Percentiles rank a stretch among this genome's conserved stretches.
Conservation (phyloP, 2,797 vertebrate species). For the Crax fasciolata region DNA sequence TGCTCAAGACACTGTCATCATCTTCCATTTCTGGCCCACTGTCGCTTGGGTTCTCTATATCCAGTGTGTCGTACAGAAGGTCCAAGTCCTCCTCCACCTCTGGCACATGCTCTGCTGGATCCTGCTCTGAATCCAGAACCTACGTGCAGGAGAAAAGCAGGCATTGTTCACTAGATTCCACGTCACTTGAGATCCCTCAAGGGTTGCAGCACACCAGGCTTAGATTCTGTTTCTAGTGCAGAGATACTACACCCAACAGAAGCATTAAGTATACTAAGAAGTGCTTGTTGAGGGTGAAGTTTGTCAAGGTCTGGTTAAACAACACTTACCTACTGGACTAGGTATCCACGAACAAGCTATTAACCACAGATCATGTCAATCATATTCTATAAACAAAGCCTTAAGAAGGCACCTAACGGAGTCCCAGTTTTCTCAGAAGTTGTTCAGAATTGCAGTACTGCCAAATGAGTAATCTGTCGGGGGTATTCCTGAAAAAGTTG, state of each 20-base stretch:
- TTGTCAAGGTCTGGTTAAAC: not conserved
- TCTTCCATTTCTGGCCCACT: conserved; percentile 97
- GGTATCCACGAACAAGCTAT: not conserved
- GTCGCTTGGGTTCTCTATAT: conserved; percentile 97
- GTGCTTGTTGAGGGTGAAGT: not conserved
- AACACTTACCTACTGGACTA: not conserved
- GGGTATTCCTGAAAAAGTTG: not conserved
- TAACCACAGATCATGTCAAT: not conserved
- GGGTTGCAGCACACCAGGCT: not conserved
- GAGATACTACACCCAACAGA: not conserved
- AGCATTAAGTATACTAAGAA: not conserved
- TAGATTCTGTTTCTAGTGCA: not conserved
- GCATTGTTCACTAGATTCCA: not conserved
- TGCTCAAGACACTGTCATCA: conserved; percentile 96
- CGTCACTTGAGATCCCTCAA: rapidly evolving
- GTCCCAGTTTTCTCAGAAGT: not conserved
- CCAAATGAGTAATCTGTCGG: rapidly evolving
- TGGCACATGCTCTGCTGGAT: conserved; percentile 91
- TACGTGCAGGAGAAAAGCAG: conserved; percentile 42
- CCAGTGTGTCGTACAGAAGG: conserved; percentile 91
- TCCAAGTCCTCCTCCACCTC: conserved; percentile 97
- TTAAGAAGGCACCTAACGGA: not conserved
- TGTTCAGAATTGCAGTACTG: not conserved
- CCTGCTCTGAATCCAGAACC: conserved; percentile 98
- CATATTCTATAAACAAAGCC: not conserved